Conservation (phyloP, 2,888 invertebrate species). For the Creontiades dilutus region DNA sequence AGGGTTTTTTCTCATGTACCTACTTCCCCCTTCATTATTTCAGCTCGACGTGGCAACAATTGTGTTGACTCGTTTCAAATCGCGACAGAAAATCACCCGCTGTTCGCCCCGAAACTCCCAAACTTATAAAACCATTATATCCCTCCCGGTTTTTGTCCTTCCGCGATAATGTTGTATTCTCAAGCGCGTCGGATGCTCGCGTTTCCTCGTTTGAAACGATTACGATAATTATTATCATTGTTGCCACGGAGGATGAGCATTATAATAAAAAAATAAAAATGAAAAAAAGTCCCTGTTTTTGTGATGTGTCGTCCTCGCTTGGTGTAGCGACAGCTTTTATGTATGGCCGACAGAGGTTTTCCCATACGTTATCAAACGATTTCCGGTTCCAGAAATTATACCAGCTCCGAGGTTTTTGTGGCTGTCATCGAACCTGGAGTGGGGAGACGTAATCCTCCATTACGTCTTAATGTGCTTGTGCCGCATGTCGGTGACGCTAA, state of each 20-base stretch:
- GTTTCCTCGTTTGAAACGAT: conserved; percentile 55
- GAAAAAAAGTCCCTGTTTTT: conserved; percentile 10
- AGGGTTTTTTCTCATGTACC: no score
- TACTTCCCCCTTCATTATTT: neutral
- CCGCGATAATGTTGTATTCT: conserved; percentile 32
- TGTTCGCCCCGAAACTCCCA: conserved; percentile 30
- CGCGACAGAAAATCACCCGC: neutral
- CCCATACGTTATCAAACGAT: conserved; percentile 16
- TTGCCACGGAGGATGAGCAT: conserved; percentile 41
- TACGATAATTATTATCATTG: conserved; percentile 42
- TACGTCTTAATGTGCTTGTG: neutral
- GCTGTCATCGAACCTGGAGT: neutral
- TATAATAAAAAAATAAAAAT: conserved; percentile 40
- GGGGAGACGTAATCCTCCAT: neutral
- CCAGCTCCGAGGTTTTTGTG: neutral
- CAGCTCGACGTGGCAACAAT: neutral
- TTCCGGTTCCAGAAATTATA: neutral
- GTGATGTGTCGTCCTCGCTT: neutral
- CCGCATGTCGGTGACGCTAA: neutral
- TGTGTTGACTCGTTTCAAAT: conserved; percentile 34
- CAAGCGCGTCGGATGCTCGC: conserved; percentile 52
- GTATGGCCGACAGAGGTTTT: neutral
- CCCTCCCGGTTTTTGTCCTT: neutral
- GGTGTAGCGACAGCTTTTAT: neutral
- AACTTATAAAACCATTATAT: conserved; percentile 53